Percentiles rank a stretch among this genome's conserved stretches.
Conservation (phyloP, 2,888 invertebrate genomes). For the Sinopyrophorus schimmeli region DNA sequence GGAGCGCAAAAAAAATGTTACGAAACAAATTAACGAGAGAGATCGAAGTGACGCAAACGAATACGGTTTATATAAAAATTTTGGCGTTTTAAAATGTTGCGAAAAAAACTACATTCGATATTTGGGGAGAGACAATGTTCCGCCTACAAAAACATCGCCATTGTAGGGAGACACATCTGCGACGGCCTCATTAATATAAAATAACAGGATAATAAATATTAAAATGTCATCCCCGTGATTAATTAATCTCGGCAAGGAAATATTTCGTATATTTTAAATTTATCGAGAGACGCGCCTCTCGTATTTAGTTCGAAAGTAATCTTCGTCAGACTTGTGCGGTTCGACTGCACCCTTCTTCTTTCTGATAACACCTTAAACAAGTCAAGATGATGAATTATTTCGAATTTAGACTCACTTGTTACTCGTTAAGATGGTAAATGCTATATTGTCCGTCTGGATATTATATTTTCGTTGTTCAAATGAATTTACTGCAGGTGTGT, state of each 20-base stretch:
- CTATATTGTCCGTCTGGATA: slow-evolving; percentile 12
- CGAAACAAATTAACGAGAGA: too few relatives aligned
- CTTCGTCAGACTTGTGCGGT: background rate
- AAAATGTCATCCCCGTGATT: slow-evolving; percentile 8
- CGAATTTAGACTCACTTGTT: slow-evolving; percentile 17
- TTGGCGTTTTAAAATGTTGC: too few relatives aligned
- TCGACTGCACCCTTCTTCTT: slow-evolving; percentile 7
- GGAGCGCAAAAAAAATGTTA: too few relatives aligned
- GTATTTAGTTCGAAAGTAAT: slow-evolving; percentile 5
- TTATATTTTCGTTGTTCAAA: slow-evolving; percentile 1
- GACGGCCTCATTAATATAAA: slow-evolving; percentile 5
- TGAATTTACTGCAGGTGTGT: slow-evolving; percentile 15
- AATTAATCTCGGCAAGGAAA: slow-evolving; percentile 9
- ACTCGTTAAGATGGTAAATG: slow-evolving; percentile 17
- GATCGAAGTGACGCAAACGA: too few relatives aligned
- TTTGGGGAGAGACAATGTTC: too few relatives aligned
- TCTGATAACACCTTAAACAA: slow-evolving; percentile 6
- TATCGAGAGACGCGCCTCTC: slow-evolving; percentile 13
- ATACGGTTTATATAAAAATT: too few relatives aligned
- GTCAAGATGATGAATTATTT: slow-evolving; percentile 15
- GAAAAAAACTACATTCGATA: too few relatives aligned
- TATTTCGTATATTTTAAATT: slow-evolving; percentile 12
- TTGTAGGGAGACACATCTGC: too few relatives aligned
- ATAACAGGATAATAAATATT: slow-evolving; percentile 11
- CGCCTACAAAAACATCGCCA: too few relatives aligned